Base-by-base conservation (phyloP, 2,113 vertebrate species). In the Nothobranchius furzeri region DNA sequence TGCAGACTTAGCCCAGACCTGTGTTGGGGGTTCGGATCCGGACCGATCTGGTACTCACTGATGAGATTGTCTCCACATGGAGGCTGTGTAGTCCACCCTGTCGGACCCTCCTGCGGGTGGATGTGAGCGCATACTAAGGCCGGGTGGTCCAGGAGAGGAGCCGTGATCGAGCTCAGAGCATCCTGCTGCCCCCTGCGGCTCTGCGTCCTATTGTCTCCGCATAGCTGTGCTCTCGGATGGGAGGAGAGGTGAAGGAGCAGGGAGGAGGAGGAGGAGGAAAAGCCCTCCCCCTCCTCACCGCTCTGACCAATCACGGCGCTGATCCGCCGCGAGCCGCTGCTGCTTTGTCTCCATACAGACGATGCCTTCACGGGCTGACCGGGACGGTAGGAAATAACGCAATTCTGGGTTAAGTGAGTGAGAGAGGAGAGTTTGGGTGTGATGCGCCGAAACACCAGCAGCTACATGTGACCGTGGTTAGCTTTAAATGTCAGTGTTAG, bases 291-390 rank as follows among this genome's bases (percentile, higher is more conserved):
- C 60, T 58, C 25, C 37, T 54, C 54, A 3, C 4, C 1, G 58
- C 51, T 15, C 69, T 48, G 67, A 49, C 92, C 88, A 93, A 93
- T 92, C 53, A 45, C 65, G 67, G 82, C 70, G 71, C 76, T 7
- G 85, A 71, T 30, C 30, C 30, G 2, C 30, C 30, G 30, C 3
- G 30, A 30, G 72, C 82, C 43, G 69, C 68, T 46, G 68, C 84
- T 73, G 75, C 75, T 73, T 87, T 90, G 91, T 91, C 88, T 91
- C 90, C 83, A 68, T 89, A 89, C 91, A 93, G 90, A 92, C 84
- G 81, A 30, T 64, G 75, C 77, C 12, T 89, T 87, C 76, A 81
- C 0, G 52, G 42, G 6, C 30, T 0, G 58, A 75, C 20, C 77
- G 81, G 61, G 67, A 68, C 40, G 13, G 2, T 3, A 24, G 0